These are phyloP conservation scores for Samia ricini DNA, from an alignment of 1,140 invertebrate species.

Conservation along the genomic window DNA sequence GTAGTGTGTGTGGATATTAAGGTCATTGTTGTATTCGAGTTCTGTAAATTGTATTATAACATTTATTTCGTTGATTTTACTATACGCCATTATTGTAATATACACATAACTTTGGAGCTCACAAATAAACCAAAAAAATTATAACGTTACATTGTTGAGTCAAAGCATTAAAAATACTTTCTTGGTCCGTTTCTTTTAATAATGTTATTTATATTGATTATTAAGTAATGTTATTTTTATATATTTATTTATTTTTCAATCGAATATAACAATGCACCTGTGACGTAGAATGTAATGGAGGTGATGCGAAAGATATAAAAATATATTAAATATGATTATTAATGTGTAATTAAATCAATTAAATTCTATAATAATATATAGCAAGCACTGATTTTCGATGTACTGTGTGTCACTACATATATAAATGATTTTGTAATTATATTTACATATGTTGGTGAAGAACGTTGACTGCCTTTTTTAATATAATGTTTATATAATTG, in stretches of 20 bases:
- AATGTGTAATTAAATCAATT: constrained; percentile 31
- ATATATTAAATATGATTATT: constrained; percentile 12
- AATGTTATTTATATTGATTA: neutral
- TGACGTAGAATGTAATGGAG: neutral
- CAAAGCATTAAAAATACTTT: no score
- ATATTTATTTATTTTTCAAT: neutral
- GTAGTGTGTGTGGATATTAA: neutral
- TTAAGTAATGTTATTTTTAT: neutral
- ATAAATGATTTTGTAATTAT: constrained; percentile 48
- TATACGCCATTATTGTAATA: no score
- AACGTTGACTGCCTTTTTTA: constrained; percentile 14
- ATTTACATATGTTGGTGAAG: constrained; percentile 58
- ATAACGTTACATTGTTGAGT: no score
- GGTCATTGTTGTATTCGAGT: neutral
- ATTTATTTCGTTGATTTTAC: no score
- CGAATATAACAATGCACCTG: neutral
- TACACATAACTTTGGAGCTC: no score
- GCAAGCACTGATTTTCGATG: constrained; percentile 72
- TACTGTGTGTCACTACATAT: constrained; percentile 53
- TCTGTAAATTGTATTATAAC: neutral
- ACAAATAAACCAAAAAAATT: no score
- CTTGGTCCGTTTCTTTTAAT: no score
- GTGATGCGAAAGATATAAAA: constrained; percentile 14
- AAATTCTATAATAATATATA: constrained; percentile 52
- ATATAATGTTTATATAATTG: constrained; percentile 41